Percentiles rank a stretch among this genome's conserved stretches.
phyloP scores from a whole-genome alignment of 2,888 invertebrate genomes.

The Napeogenes inachia region DNA sequence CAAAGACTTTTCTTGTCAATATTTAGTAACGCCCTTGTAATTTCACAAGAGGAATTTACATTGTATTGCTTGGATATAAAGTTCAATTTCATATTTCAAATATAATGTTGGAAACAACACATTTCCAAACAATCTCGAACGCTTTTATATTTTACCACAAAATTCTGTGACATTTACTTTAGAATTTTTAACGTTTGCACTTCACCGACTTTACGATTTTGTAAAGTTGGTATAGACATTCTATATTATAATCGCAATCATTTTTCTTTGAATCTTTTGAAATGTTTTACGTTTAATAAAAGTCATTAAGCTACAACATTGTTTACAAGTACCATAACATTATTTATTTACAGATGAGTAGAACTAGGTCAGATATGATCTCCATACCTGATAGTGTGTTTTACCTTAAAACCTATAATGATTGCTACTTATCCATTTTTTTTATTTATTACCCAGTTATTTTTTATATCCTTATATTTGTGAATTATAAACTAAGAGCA shows the following conservation, averaged over 20 bases:
- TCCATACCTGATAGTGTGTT: too few relatives aligned
- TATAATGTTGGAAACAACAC: conserved; percentile 24
- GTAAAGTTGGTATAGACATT: too few relatives aligned
- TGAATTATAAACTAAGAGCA: background rate
- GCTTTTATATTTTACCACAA: conserved; percentile 24
- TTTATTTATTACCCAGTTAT: background rate
- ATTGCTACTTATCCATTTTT: too few relatives aligned
- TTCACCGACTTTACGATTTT: background rate
- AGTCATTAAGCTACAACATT: too few relatives aligned
- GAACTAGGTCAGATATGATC: too few relatives aligned
- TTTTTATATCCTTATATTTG: background rate
- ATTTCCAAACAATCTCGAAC: conserved; percentile 18
- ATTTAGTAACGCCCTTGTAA: conserved; percentile 22
- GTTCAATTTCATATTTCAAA: conserved; percentile 10
- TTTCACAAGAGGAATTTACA: conserved; percentile 8
- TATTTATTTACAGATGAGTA: too few relatives aligned
- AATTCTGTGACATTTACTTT: conserved; percentile 26
- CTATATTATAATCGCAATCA: too few relatives aligned
- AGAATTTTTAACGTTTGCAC: conserved; percentile 13
- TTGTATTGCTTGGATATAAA: conserved; percentile 2
- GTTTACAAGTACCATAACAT: too few relatives aligned
- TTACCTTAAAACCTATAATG: too few relatives aligned
- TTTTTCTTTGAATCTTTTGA: too few relatives aligned
- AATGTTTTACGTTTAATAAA: too few relatives aligned
- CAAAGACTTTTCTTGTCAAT: conserved; percentile 24